These are phyloP conservation scores for Herminia tarsipennalis DNA, from an alignment of 2,888 invertebrate species.

Conservation along the genomic window DNA sequence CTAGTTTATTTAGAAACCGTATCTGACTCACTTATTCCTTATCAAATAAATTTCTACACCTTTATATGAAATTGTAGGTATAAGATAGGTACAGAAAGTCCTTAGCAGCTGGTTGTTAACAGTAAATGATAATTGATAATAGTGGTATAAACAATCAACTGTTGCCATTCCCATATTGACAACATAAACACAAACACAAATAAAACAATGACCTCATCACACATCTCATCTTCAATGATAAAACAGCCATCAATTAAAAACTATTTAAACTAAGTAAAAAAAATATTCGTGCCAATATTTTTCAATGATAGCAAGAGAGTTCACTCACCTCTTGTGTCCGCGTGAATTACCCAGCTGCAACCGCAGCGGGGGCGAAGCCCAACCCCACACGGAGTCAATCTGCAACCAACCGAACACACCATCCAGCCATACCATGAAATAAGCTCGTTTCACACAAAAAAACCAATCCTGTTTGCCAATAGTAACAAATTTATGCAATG, in stretches of 20 bases:
- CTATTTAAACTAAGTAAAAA: constrained; percentile 41
- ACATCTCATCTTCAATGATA: constrained; percentile 9
- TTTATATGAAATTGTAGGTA: too few relatives aligned
- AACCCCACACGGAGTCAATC: constrained; percentile 98
- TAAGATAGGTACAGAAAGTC: not conserved
- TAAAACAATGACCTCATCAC: constrained; percentile 37
- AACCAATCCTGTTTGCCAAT: constrained; percentile 54
- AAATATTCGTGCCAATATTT: constrained; percentile 46
- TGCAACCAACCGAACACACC: constrained; percentile 79
- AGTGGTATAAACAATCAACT: constrained; percentile 42
- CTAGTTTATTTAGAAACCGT: constrained; percentile 3
- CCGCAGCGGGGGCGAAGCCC: constrained; percentile 96
- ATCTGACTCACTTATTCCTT: constrained; percentile 16
- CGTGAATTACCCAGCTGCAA: constrained; percentile 90
- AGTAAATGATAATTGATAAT: constrained; percentile 19
- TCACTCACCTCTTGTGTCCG: constrained; percentile 79
- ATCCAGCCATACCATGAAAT: constrained; percentile 43
- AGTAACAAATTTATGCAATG: constrained; percentile 72
- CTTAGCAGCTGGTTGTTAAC: not conserved
- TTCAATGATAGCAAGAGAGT: constrained; percentile 48
- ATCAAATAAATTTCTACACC: too few relatives aligned
- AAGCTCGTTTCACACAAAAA: constrained; percentile 48
- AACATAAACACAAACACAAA: constrained; percentile 27
- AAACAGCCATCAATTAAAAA: constrained; percentile 32
- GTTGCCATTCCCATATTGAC: constrained; percentile 34